These are phyloP conservation scores for Ornithoptera priamus DNA, from an alignment of 2,888 invertebrate species.

Conservation along the genomic window DNA sequence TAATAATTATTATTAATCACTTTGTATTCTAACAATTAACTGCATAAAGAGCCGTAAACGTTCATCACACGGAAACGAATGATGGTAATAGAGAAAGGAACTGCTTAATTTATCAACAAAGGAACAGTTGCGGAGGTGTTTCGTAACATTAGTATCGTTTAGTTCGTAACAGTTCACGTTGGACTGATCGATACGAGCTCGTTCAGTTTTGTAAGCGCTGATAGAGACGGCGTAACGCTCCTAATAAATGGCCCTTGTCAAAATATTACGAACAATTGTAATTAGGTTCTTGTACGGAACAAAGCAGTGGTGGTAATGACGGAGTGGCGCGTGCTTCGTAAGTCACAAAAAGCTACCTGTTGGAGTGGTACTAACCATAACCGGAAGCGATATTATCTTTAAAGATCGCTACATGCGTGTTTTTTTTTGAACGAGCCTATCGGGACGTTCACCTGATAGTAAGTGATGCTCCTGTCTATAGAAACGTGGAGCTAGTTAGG, in stretches of 20 bases:
- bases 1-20: neutral
- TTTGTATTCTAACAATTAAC: slow-evolving; percentile 1
- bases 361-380: slow-evolving; percentile 48
- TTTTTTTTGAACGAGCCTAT: no score
- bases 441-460: no score
- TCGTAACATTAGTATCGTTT: slow-evolving; percentile 10
- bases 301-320: slow-evolving; percentile 62
- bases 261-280: slow-evolving; percentile 74
- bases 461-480: no score
- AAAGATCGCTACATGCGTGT: neutral
- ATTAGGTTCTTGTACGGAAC: slow-evolving; percentile 74
- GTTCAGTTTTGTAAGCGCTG: slow-evolving; percentile 40
- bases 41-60: slow-evolving; percentile 2
- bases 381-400: slow-evolving; percentile 31
- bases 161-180: slow-evolving; percentile 16
- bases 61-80: neutral
- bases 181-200: slow-evolving; percentile 31
- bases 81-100: neutral
- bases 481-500: no score
- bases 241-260: slow-evolving; percentile 76
- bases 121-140: slow-evolving; percentile 11
- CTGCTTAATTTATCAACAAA: slow-evolving; percentile 13
- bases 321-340: slow-evolving; percentile 64
- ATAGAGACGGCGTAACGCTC: slow-evolving; percentile 54
- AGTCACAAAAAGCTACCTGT: slow-evolving; percentile 68